Conservation (phyloP, 2,888 invertebrate species). For the Pharmacophagus antenor region DNA sequence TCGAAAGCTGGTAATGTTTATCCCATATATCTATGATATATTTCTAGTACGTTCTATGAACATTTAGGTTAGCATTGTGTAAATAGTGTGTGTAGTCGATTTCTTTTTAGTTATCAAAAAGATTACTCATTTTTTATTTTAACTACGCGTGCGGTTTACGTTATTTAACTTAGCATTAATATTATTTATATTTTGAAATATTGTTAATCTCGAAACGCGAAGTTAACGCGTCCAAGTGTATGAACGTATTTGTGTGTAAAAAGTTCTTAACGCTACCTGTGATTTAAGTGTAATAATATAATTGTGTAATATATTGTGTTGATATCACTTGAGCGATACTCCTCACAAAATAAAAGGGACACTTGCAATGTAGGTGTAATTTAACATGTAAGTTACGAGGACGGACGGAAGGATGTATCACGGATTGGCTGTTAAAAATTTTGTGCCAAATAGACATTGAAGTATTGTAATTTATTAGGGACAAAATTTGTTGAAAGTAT, state of each 20-base stretch:
- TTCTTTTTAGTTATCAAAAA: slow-evolving; percentile 33
- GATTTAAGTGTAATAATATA: slow-evolving; percentile 24
- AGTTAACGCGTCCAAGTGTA: not conserved
- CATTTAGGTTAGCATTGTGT: slow-evolving; percentile 77
- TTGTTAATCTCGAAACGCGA: not conserved
- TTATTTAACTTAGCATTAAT: slow-evolving; percentile 11
- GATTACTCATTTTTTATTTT: slow-evolving; percentile 15
- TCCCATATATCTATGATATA: slow-evolving; percentile 99
- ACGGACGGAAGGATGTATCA: slow-evolving; percentile 27
- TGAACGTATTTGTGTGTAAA: slow-evolving; percentile 14
- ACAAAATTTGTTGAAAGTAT: slow-evolving; percentile 61
- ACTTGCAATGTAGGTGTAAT: slow-evolving; percentile 40
- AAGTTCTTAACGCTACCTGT: slow-evolving; percentile 23
- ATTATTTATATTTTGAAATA: not conserved
- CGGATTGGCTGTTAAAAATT: slow-evolving; percentile 48
- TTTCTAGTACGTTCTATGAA: slow-evolving; percentile 98
- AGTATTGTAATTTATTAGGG: slow-evolving; percentile 64
- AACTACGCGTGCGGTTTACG: not conserved
- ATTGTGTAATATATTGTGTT: too few relatives aligned
- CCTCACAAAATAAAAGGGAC: slow-evolving; percentile 30
- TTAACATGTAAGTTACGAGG: slow-evolving; percentile 2
- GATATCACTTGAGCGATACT: slow-evolving; percentile 29
- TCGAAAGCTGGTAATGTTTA: slow-evolving; percentile 87
- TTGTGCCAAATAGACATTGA: slow-evolving; percentile 76
- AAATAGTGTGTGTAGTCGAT: slow-evolving; percentile 46